Base-by-base conservation (phyloP, 1,140 invertebrate species). In the Zaprionus vittiger region DNA sequence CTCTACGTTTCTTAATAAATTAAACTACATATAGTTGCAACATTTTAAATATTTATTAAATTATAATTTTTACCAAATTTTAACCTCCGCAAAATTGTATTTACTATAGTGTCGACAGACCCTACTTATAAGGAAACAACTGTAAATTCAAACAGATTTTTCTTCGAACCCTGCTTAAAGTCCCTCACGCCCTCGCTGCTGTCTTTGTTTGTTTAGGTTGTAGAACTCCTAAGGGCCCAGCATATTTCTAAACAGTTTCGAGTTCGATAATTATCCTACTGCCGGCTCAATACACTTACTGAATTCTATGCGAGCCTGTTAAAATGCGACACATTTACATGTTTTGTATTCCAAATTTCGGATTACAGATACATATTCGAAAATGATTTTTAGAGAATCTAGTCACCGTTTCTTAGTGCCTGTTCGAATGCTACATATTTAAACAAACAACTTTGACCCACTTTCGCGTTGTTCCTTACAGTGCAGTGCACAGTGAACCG, bases 131-230 rank as follows among this genome's bases (percentile, higher is more conserved):
- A 15, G 15, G 38, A n/a, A n/a, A 2, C 38, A 2, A 12, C 9
- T 49, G 47, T 49, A 0, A 22, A 1, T 20, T 1, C 47, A 22
- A 5, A 22, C 11, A 49, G 2, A 49, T 17, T 11, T 49, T 20
- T 4, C 5, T n/a, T 24, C 4, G 17, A 17, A 22, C 31, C 34
- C 60, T 41, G 22, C 11, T 34, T 24, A 37, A 47, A 15, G 28
- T 31, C 63, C 62, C 64, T 56, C 56, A 56, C 65, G 49, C 67
- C 52, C 41, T 22, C 52, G 37, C 61, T n/a, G 66, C n/a, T 31
- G 38, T 41, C 52, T 79, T 81, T 73, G 60, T 71, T 82, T 82
- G 83, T 85, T 79, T 78, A 86, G 59, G 44, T 71, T 70, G 9
- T 28, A 12, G 4, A 65, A 41, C 22, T 62, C 4, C 1, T 38